Percentiles rank a stretch among this genome's conserved stretches.
Evolutionary conservation across 2,113 vertebrate genomes (phyloP).

Genomic region (Grammomys surdaster): DNA sequence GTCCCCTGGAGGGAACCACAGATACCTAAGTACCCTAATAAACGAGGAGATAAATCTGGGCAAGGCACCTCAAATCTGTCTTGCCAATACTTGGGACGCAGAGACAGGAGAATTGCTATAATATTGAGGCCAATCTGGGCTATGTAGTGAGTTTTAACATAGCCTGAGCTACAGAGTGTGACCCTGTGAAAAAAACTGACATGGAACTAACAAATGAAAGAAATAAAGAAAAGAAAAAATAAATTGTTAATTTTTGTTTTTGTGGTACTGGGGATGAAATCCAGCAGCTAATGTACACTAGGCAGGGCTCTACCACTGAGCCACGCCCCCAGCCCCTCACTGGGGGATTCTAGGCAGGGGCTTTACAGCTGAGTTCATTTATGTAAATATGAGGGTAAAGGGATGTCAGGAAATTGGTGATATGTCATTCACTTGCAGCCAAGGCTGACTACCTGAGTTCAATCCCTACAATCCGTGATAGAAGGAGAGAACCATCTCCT

Average conservation of each 20-base stretch:
- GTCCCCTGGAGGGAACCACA: not conserved
- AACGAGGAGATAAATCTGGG: too few species aligned
- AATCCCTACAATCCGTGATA: not conserved
- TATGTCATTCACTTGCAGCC: not conserved
- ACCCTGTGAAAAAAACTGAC: not conserved
- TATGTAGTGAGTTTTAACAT: not conserved
- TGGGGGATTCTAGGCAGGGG: not conserved
- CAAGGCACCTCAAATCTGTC: not conserved
- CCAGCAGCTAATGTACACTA: not conserved
- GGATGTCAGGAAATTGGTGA: not conserved
- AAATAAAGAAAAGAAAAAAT: not conserved
- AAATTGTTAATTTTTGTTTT: not conserved
- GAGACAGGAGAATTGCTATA: not conserved
- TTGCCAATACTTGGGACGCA: not conserved
- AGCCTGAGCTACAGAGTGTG: not conserved
- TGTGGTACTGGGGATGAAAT: not conserved
- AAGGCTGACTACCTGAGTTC: not conserved
- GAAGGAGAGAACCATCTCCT: not conserved
- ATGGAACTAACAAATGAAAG: not conserved
- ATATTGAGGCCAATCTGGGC: not conserved
- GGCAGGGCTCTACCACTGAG: not conserved
- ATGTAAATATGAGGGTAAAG: not conserved
- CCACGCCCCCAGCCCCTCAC: not conserved
- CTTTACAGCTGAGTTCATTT: not conserved
- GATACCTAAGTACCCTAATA: not conserved